Base-by-base conservation (phyloP, 1,140 invertebrate genomes). In the Venturia canescens region DNA sequence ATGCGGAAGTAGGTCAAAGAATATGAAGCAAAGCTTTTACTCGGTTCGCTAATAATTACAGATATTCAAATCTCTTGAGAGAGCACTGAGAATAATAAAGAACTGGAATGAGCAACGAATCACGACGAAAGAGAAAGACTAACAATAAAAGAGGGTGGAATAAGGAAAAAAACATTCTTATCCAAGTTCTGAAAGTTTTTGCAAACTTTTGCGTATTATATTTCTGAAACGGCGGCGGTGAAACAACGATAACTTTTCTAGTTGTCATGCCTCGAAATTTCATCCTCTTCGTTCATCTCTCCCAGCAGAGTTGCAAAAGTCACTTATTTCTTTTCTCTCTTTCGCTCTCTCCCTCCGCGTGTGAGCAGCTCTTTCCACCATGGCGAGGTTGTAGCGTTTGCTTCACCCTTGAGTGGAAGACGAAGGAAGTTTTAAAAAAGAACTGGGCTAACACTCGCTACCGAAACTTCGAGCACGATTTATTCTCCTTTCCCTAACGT, bases 161-260 rank as follows among this genome's bases (percentile, higher is more conserved):
- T 15, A 29, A 13, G 23, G 13, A 27, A 23, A 66, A 66, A 27
- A 66, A 23, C 13, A 15, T 66, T 27, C 60, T 27, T 27, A 27
- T n/a, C 53, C 60, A 23, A 66, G 60, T 57, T n/a, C 16, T n/a
- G n/a, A 66, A 7, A 66, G 60, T 66, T 66, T 27, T 5, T 26
- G 23, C 21, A 15, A 66, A 27, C 23, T 66, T 29, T 66, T 23
- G 23, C 21, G 3, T 66, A 26, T 63, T 63, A 66, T 66, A 66
- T 66, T 66, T 66, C 60, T 66, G 60, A 66, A 66, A 66, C 23
- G 27, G 60, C 60, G 60, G 23, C 60, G 21, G 60, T 26, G 60
- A 66, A 66, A 66, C 60, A 66, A 27, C 60, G 23, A 66, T 66
- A 66, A 66, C 60, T 66, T 66, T 66, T 66, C 18, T 9, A 27